These are phyloP conservation scores for Petrophora chlorosata DNA, from an alignment of 2,888 invertebrate species.

Conservation along the genomic window DNA sequence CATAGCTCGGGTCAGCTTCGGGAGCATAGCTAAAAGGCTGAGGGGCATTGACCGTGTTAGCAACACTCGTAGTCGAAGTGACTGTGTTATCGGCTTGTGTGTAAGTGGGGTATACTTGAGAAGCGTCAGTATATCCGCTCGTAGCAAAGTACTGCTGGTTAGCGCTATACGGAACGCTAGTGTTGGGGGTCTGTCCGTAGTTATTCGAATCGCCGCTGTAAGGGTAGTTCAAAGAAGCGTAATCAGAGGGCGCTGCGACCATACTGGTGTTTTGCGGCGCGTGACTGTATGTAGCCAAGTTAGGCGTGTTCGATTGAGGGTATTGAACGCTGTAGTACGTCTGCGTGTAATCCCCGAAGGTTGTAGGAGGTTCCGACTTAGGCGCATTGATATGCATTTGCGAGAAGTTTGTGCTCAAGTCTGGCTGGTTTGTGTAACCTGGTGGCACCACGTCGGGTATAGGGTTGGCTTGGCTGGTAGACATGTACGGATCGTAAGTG, in stretches of 20 bases:
- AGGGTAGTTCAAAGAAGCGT: slow-evolving; percentile 57
- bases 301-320: slow-evolving; percentile 58
- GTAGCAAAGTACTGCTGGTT: slow-evolving; percentile 55
- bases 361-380: slow-evolving; percentile 47
- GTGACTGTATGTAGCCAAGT: slow-evolving; percentile 64
- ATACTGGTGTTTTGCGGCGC: slow-evolving; percentile 58
- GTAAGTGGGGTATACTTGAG: slow-evolving; percentile 61
- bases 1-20: slow-evolving; percentile 38
- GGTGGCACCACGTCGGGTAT: slow-evolving; percentile 51
- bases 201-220: slow-evolving; percentile 49
- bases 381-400: slow-evolving; percentile 65
- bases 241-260: slow-evolving; percentile 56
- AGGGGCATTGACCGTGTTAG: slow-evolving; percentile 38
- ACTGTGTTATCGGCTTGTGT: slow-evolving; percentile 53
- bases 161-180: slow-evolving; percentile 38
- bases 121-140: slow-evolving; percentile 47
- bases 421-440: slow-evolving; percentile 47
- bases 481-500: slow-evolving; percentile 45
- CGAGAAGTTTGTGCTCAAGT: slow-evolving; percentile 62
- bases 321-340: slow-evolving; percentile 69
- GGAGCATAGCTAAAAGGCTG: slow-evolving; percentile 43
- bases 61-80: slow-evolving; percentile 45
- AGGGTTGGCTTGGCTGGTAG: slow-evolving; percentile 41
- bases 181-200: slow-evolving; percentile 39
- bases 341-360: slow-evolving; percentile 63